Evolutionary conservation across 2,888 invertebrate genomes (phyloP), one percentile per base, ranked within the genome.

Genomic region (Sthenelais limicola): DNA sequence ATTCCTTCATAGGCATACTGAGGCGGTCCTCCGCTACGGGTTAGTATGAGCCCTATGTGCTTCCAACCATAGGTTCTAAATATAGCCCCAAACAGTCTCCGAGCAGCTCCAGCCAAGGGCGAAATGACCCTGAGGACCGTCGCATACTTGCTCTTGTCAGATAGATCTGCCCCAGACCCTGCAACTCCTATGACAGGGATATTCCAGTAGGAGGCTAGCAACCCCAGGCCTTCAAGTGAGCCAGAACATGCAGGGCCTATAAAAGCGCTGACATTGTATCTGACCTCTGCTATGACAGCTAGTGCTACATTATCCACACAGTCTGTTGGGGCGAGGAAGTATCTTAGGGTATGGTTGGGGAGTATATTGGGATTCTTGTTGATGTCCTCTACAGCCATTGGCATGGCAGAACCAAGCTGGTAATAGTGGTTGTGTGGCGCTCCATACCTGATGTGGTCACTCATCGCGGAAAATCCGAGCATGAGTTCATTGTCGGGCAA

Each of bases 201-300:
- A 15, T 52, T 52, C 52, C 52, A 52, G 21, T 52, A 52, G 3
- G 52, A 52, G 2, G 24, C 52, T n/a, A 52, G 26, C 21, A 52
- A 3, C 30, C n/a, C 52, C n/a, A 30, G 28, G 15, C 52, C 30
- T 26, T 26, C 52, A 5, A 30, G 28, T 1, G 52, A 26, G 21
- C n/a, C 24, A 2, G 52, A 52, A 24, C 52, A 52, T 15, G 5
- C 21, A 24, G 52, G 52, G 15, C 52, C 52, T 52, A 52, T 52
- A 15, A n/a, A n/a, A 2, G 26, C 52, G 12, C 30, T 30, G 3
- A 52, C 26, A 15, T 15, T 24, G 52, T 52, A n/a, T 24, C 52
- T 2, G 26, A n/a, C 15, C 15, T 21, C 28, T 12, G 30, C 52
- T 12, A 52, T 15, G 15, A 21, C 21, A 21, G 15, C 52, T 12